Evolutionary conservation across 2,113 vertebrate genomes (phyloP), one percentile per base, ranked within the genome.

Genomic region (Rhagologus leucostigma): DNA sequence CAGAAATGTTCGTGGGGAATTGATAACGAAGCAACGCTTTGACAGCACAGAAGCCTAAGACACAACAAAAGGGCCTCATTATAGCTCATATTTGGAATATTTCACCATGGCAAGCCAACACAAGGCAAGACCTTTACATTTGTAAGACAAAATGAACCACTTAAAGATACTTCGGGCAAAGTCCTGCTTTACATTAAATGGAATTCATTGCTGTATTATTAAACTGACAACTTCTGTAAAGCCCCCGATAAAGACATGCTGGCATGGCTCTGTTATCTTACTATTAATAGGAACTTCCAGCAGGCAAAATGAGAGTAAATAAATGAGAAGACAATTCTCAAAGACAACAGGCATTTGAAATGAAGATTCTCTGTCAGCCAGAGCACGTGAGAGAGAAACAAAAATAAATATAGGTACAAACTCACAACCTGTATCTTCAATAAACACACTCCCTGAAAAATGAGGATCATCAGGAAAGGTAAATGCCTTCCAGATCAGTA

Each of bases 211-310:
- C 60, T 63, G 3, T 37, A 32, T 60, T 95, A 88, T 75, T 85
- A 82, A 95, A 88, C 78, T 84, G 87, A 88, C 95, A 69, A 57
- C 49, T 89, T 70, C 64, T 82, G 33, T 81, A 91, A 90, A 90
- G 84, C 29, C 84, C 88, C 64, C 1, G 9, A 53, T 70, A 93
- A 91, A 90, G 59, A 53, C n/a, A 35, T 7, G 22, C 32, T 83
- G 84, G 57, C 59, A 86, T 49, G 59, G 33, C 27, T 30, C 18
- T 29, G 83, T 53, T 59, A 85, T 41, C 57, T 62, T 73, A 7
- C 75, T 71, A 67, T 52, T 68, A 69, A 91, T 57, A 90, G 93
- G 49, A 84, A 76, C 14, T 75, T 71, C 62, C 78, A 81, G 87
- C 50, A 90, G 69, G 73, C 44, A 79, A 84, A 95, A 55, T 35